Percentiles rank a stretch among this genome's conserved stretches.
phyloP scores from a whole-genome alignment of 92 coral and sea anemone species.

The Paramuricea clavata region DNA sequence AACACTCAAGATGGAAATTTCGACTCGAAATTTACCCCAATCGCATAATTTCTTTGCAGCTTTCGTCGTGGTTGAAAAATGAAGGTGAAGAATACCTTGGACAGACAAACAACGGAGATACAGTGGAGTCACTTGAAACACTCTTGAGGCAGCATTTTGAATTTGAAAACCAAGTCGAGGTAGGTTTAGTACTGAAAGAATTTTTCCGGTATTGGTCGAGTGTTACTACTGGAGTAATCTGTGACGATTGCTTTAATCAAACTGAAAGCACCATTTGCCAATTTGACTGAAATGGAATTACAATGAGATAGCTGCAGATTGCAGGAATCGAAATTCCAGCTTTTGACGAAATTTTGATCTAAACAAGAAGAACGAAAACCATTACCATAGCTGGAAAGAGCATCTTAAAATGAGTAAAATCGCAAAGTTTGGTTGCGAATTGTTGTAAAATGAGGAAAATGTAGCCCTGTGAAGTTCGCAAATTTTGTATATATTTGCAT shows the following conservation, averaged over 20 bases:
- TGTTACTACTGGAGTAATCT: neutral
- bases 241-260: neutral
- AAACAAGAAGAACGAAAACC: too few relatives aligned
- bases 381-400: too few relatives aligned
- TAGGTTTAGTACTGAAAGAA: constrained; percentile 11
- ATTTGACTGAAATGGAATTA: neutral
- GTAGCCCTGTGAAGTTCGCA: too few relatives aligned
- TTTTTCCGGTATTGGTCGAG: neutral
- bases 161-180: constrained; percentile 86
- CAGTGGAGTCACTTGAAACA: constrained; percentile 81
- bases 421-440: too few relatives aligned
- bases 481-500: too few relatives aligned
- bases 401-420: too few relatives aligned
- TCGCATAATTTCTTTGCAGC: constrained; percentile 55
- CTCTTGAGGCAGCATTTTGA: constrained; percentile 86
- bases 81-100: constrained; percentile 93
- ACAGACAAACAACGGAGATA: constrained; percentile 84
- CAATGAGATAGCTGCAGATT: neutral
- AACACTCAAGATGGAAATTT: too few relatives aligned
- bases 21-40: too few relatives aligned
- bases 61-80: constrained; percentile 85
- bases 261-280: neutral
- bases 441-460: too few relatives aligned
- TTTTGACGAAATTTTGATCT: too few relatives aligned
- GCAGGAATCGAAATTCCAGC: too few relatives aligned